Percentiles rank a stretch among this genome's conserved stretches.
Conservation (phyloP, 2,888 invertebrate genomes). For the Sarcophaga variegata region DNA sequence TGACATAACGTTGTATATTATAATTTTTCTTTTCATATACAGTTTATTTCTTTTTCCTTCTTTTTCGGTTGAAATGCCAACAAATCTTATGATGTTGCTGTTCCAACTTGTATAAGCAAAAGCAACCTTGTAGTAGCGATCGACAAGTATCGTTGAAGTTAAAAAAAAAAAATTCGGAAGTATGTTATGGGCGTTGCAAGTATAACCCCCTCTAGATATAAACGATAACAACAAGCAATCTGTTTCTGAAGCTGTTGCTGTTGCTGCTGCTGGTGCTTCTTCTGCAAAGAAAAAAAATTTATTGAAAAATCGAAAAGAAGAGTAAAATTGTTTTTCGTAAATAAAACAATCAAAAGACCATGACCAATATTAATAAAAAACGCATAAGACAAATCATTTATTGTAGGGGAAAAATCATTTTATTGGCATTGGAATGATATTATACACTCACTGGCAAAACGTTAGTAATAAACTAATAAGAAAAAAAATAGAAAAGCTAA, state of each 20-base stretch:
- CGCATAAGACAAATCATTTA: constrained; percentile 65
- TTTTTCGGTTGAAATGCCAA: neutral
- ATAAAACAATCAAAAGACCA: constrained; percentile 62
- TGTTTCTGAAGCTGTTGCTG: constrained; percentile 36
- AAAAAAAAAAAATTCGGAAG: constrained; percentile 63
- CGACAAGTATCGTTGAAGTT: constrained; percentile 20
- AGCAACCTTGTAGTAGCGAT: constrained; percentile 48
- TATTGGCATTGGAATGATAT: constrained; percentile 22
- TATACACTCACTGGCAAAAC: constrained; percentile 33
- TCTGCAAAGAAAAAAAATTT: too few species aligned
- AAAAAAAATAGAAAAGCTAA: too few species aligned
- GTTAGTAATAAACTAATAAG: too few species aligned
- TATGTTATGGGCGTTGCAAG: constrained; percentile 69
- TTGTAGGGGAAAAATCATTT: constrained; percentile 32
- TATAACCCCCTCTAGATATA: constrained; percentile 65
- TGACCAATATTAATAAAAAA: constrained; percentile 69
- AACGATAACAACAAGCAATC: constrained; percentile 58
- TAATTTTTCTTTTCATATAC: constrained; percentile 38
- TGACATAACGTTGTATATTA: constrained; percentile 67
- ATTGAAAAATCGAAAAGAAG: constrained; percentile 20
- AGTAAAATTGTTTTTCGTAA: constrained; percentile 47
- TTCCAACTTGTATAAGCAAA: neutral
- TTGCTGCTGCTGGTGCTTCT: too few species aligned
- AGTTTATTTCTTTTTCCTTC: neutral
- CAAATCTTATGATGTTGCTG: neutral